phyloP scores from a whole-genome alignment of 2,888 invertebrate genomes.

The Carabus problematicus region DNA sequence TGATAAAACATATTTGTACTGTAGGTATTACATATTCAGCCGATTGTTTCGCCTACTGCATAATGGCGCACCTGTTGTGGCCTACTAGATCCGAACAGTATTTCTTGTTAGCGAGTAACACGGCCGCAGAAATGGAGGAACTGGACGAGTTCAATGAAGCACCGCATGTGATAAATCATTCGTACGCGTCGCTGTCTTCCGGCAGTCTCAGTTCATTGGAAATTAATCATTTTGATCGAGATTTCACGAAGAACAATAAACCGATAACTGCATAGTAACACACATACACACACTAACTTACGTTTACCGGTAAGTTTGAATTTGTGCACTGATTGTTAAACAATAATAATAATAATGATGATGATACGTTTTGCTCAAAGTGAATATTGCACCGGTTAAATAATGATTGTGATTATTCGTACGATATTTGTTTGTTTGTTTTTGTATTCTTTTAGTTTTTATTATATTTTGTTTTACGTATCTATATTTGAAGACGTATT shows the following conservation, averaged over 20 bases:
- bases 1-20: no score
- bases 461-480: no score
- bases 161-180: constrained; percentile 78
- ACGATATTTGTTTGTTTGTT: no score
- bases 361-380: no score
- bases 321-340: no score
- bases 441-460: no score
- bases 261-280: constrained; percentile 20
- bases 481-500: no score
- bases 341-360: no score
- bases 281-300: no score
- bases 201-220: constrained; percentile 54
- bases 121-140: constrained; percentile 79
- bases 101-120: constrained; percentile 78
- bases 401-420: no score
- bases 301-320: no score
- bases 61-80: constrained; percentile 96
- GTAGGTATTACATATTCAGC: constrained; percentile 94
- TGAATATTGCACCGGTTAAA: no score
- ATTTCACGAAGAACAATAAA: constrained; percentile 25
- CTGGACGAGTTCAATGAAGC: constrained; percentile 91
- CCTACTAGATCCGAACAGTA: constrained; percentile 93
- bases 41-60: constrained; percentile 92
- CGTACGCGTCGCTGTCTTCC: constrained; percentile 55
- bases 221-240: constrained; percentile 52